phyloP scores from a whole-genome alignment of 2,797 vertebrate genomes.

The Silurus aristotelis region DNA sequence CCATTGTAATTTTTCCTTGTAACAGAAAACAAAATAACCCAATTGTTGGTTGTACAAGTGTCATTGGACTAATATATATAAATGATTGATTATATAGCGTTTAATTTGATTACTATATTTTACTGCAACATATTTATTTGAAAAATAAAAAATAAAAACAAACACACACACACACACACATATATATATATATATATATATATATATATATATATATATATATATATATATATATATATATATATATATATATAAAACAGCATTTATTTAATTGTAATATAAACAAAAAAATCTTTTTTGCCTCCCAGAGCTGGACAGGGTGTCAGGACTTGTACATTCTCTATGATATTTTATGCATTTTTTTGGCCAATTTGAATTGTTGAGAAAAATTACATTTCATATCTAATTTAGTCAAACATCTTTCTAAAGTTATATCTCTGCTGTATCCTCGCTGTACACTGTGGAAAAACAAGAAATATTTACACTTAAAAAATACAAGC shows the following conservation, averaged over 20 bases:
- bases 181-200: too few species aligned
- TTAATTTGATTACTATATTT: not conserved
- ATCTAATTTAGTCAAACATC: slow-evolving; percentile 45
- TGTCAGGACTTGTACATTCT: not conserved
- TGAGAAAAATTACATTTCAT: slow-evolving; percentile 39
- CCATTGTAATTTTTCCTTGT: not conserved
- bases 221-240: too few species aligned
- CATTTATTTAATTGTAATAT: not conserved
- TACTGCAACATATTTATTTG: not conserved
- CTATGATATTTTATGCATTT: slow-evolving; percentile 8
- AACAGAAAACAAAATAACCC: slow-evolving; percentile 41
- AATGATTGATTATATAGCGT: not conserved
- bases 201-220: too few species aligned
- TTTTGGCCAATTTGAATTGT: slow-evolving; percentile 40
- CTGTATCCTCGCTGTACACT: slow-evolving; percentile 56
- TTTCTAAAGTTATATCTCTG: slow-evolving; percentile 56
- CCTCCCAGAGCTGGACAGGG: slow-evolving; percentile 1
- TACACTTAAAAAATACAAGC: slow-evolving; percentile 54
- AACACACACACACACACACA: too few species aligned
- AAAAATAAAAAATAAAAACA: not conserved
- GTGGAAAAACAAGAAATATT: slow-evolving; percentile 42
- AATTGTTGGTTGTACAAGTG: slow-evolving; percentile 32
- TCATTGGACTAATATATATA: not conserved
- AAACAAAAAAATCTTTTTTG: not conserved
- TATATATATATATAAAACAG: not conserved